phyloP scores from a whole-genome alignment of 1,140 invertebrate species.

The Ceratoteleas bidentatus region DNA sequence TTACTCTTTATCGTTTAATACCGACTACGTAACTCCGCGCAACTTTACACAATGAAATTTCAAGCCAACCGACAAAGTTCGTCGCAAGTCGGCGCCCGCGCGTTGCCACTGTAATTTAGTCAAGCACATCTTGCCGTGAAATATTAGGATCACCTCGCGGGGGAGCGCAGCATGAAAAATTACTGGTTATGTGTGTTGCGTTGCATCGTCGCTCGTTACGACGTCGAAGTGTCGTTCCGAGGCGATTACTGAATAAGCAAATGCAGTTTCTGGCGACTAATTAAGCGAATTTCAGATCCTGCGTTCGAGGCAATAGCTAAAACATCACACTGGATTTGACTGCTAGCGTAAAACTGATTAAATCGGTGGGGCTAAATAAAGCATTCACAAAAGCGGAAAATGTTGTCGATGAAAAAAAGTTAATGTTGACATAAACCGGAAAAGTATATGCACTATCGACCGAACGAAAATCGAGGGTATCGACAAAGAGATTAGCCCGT shows the following conservation, averaged over 20 bases:
- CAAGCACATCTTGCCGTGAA: slow-evolving; percentile 53
- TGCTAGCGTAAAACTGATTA: no score
- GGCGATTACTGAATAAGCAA: background rate
- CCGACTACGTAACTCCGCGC: slow-evolving; percentile 53
- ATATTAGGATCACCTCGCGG: slow-evolving; percentile 50
- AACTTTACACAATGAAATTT: slow-evolving; percentile 64
- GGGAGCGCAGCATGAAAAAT: slow-evolving; percentile 37
- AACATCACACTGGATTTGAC: no score
- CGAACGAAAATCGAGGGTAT: no score
- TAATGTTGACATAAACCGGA: no score
- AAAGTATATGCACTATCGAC: no score
- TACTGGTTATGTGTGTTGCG: slow-evolving; percentile 44
- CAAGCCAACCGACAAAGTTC: slow-evolving; percentile 49
- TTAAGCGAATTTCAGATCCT: no score
- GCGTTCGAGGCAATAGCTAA: no score
- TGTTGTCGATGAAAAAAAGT: no score
- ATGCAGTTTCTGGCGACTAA: background rate
- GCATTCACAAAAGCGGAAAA: no score
- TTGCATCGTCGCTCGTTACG: slow-evolving; percentile 25
- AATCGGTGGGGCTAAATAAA: no score
- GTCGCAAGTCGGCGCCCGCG: slow-evolving; percentile 38
- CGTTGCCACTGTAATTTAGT: slow-evolving; percentile 59
- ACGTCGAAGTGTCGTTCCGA: slow-evolving; percentile 15
- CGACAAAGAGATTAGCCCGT: background rate
- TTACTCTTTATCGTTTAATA: slow-evolving; percentile 65